Evolutionary conservation across 2,113 vertebrate genomes (phyloP), one percentile per base, ranked within the genome.

Genomic region (Ornithorhynchus anatinus): DNA sequence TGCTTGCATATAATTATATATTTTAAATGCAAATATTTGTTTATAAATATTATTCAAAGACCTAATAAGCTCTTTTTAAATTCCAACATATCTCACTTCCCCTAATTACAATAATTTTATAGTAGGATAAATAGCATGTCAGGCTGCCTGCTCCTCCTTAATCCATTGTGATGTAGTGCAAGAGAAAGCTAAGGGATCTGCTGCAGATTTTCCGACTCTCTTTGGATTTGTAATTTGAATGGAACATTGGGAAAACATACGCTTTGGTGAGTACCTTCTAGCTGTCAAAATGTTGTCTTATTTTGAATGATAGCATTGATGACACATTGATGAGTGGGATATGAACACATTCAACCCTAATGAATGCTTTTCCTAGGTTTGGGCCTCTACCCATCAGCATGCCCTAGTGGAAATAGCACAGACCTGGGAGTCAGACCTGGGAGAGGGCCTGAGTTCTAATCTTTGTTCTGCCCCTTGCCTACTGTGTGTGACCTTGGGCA

Each of bases 21-120:
- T 83, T 81, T 87, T 79, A 85, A 87, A 87, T 85, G 85, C 82
- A 87, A 85, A 87, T 81, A 85, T 87, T 87, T 87, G 77, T 80
- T 87, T 83, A 83, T 83, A 87, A 87, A 87, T 83, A 85, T 87
- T 85, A 85, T 68, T 77, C 77, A 83, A 77, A 83, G 80, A 79
- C 73, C 85, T 87, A 87, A 85, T 83, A 87, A 81, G 82, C 80
- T 83, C 75, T 66, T 81, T 47, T 79, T 79, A 85, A 79, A 81
- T 77, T 81, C 72, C 31, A 87, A 87, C 82, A 87, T 85, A 87
- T 83, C 77, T 85, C 75, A 76, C 77, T 85, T 87, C 82, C 80
- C 80, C 69, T 87, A 87, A 85, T 85, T 85, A 85, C 82, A 80
- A 87, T 87, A 81, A 87, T 87, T 82, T 85, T 76, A 83, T 83